Evolutionary conservation across 2,797 vertebrate genomes (phyloP), one percentile per base, ranked within the genome.

Genomic region (Pipistrellus nathusii): DNA sequence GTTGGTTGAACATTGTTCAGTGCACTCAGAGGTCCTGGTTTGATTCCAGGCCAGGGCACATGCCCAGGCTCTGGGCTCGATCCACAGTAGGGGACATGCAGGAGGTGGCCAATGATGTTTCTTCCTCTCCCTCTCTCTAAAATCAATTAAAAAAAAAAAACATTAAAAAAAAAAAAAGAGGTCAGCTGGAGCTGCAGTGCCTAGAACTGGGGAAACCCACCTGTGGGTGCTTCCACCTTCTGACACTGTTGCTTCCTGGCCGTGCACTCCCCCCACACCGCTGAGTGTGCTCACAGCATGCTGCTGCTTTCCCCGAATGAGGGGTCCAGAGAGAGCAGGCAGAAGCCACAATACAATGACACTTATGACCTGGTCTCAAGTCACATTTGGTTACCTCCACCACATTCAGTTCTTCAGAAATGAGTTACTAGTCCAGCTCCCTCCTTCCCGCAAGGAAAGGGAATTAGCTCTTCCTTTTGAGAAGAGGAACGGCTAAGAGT

Each of bases 281-380:
- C 68, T 18, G 44, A 44, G 5, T 57, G 38, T 38, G 68, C 55
- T 25, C 3, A 1, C 0, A 1, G 11, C 4, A 2, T 30, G 78
- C 10, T 11, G 27, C 3, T 51, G 62, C 35, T 73, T 82, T 27
- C 48, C 46, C 30, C 4, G 25, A 23, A 35, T 14, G 30, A 53
- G 15, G 32, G 18, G 17, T 23, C 48, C 64, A 10, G 46, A 17
- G 12, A 41, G 71, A 53, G 51, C 46, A 64, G 51, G n/a, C 32
- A 64, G 48, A 30, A 94, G 32, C 53, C 77, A 55, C 21, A 14
- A 13, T 17, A n/a, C 30, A 2, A 12, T 46, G n/a, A 51, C 41
- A 53, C 69, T 32, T 57, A 32, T 77, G 41, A 81, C 72, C 20
- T 51, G 21, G n/a, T 69, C 69, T 72, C 71, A 48, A 27, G 13